Conservation (phyloP, 2,113 vertebrate genomes). For the Xiphorhynchus elegans region DNA sequence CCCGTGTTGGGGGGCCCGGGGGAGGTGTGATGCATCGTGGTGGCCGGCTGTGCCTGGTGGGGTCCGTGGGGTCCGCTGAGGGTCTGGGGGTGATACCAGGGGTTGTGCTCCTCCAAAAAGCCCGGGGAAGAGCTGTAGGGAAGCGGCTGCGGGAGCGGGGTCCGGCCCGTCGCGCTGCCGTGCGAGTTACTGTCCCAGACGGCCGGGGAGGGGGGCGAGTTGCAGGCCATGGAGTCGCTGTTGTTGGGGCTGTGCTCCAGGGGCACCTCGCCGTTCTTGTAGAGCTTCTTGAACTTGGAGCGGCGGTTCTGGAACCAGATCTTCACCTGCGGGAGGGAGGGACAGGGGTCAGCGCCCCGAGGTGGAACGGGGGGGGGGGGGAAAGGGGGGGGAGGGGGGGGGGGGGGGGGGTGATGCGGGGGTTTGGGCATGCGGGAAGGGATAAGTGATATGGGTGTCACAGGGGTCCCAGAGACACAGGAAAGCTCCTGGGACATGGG, state of each 20-base stretch:
- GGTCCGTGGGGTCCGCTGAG: slow-evolving; percentile 89
- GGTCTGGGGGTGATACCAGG: slow-evolving; percentile 90
- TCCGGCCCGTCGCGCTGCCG: slow-evolving; percentile 79
- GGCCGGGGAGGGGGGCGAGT: slow-evolving; percentile 90
- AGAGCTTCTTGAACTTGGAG: slow-evolving; percentile 99
- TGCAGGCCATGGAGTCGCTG: slow-evolving; percentile 98
- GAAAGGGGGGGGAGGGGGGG: too few species aligned
- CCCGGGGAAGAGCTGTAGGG: slow-evolving; percentile 89
- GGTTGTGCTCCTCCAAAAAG: slow-evolving; percentile 93
- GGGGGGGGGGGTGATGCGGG: accelerated
- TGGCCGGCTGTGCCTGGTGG: slow-evolving; percentile 76
- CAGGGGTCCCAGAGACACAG: accelerated
- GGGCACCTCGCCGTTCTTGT: slow-evolving; percentile 96
- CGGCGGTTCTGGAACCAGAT: slow-evolving; percentile 99
- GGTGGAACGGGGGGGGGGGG: accelerated
- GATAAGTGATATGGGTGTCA: too few species aligned
- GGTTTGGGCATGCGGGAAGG: accelerated
- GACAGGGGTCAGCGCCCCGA: neutral
- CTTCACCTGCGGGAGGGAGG: slow-evolving; percentile 82
- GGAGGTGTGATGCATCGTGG: slow-evolving; percentile 86
- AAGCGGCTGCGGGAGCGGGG: slow-evolving; percentile 84
- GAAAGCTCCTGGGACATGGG: too few species aligned
- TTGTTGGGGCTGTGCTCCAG: slow-evolving; percentile 97
- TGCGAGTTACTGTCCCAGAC: slow-evolving; percentile 91
- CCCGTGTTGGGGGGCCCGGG: slow-evolving; percentile 86